A percentile compares a stretch with the other conserved stretches of the same genome.
phyloP scores from a whole-genome alignment of 2,113 vertebrate species.

The Periophthalmus modestus region DNA sequence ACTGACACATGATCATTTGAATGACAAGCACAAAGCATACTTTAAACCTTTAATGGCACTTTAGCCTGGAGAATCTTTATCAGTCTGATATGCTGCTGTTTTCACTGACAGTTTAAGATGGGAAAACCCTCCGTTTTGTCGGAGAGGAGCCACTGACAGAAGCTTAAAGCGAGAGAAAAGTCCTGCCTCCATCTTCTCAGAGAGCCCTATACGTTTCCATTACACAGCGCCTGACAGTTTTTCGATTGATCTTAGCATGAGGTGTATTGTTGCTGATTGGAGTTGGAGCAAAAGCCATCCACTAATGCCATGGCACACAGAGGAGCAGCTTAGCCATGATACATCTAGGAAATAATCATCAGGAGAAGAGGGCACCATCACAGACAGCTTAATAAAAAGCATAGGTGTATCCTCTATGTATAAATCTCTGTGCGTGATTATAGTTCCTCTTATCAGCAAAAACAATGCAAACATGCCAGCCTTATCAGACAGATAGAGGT shows the following conservation, averaged over 20 bases:
- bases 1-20: background rate
- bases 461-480: slow-evolving; percentile 41
- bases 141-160: slow-evolving; percentile 29
- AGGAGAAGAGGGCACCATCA: background rate
- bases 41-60: background rate
- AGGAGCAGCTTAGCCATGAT: slow-evolving; percentile 39
- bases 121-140: slow-evolving; percentile 23
- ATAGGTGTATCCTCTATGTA: background rate
- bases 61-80: slow-evolving; percentile 25
- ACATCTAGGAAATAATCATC: slow-evolving; percentile 33
- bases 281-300: slow-evolving; percentile 37
- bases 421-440: background rate
- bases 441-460: slow-evolving; percentile 32
- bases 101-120: slow-evolving; percentile 17
- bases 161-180: slow-evolving; percentile 7
- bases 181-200: slow-evolving; percentile 17
- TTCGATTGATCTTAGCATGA: slow-evolving; percentile 43
- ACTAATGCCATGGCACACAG: slow-evolving; percentile 44
- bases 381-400: slow-evolving; percentile 13
- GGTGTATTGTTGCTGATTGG: slow-evolving; percentile 51
- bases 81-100: slow-evolving; percentile 10
- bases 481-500: slow-evolving; percentile 35
- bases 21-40: background rate
- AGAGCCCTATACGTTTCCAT: slow-evolving; percentile 54
- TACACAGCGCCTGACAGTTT: slow-evolving; percentile 55